These are phyloP conservation scores for Patella ulyssiponensis DNA, from an alignment of 2,888 invertebrate species.

Conservation along the genomic window DNA sequence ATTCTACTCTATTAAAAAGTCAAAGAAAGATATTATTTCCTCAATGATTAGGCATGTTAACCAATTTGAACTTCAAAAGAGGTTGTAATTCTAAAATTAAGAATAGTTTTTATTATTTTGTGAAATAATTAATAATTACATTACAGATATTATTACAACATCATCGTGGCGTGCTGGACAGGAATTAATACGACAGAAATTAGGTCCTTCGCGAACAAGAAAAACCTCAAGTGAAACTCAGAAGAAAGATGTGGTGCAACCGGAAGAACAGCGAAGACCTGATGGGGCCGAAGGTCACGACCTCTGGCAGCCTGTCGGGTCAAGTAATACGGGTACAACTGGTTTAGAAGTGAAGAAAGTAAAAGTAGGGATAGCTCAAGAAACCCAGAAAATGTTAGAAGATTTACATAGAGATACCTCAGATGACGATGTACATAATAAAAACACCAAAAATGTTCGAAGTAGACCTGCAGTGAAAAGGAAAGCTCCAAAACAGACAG, in stretches of 20 bases:
- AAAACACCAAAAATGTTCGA: constrained; percentile 28
- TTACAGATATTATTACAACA: constrained; percentile 62
- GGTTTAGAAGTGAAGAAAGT: neutral
- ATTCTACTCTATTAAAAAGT: too few species aligned
- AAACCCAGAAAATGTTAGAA: constrained; percentile 35
- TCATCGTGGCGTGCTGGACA: constrained; percentile 65
- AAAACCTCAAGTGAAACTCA: constrained; percentile 15
- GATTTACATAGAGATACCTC: constrained; percentile 32
- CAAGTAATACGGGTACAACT: constrained; percentile 72
- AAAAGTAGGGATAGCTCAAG: constrained; percentile 68
- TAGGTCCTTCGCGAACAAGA: constrained; percentile 46
- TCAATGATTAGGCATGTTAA: too few species aligned
- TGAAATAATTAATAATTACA: constrained; percentile 6
- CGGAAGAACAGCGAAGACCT: constrained; percentile 17
- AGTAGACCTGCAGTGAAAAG: constrained; percentile 52
- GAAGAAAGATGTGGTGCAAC: neutral
- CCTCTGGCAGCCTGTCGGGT: neutral
- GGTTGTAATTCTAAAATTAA: too few species aligned
- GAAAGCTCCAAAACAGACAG: constrained; percentile 56
- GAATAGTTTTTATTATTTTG: too few species aligned
- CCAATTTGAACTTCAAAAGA: too few species aligned
- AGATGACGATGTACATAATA: constrained; percentile 28
- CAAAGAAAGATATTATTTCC: too few species aligned
- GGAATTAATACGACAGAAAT: constrained; percentile 54
- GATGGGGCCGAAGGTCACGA: constrained; percentile 30